Base-by-base conservation (phyloP, 2,797 vertebrate genomes). In the Botia kubotai region DNA sequence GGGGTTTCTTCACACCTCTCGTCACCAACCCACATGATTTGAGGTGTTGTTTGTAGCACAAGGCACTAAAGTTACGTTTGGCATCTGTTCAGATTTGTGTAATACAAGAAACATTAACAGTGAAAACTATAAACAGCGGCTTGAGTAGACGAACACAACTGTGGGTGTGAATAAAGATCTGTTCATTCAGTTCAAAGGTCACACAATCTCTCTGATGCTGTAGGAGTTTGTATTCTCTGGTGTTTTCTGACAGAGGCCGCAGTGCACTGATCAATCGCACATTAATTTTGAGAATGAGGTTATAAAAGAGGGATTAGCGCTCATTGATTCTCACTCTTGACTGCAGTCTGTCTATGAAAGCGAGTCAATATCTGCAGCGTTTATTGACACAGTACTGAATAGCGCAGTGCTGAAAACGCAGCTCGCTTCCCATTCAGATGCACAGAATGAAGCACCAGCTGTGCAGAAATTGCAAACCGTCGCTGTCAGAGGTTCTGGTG, bases 221-320 rank as follows among this genome's bases (percentile, higher is more conserved):
- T 43, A 50, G 53, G n/a, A 5, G 12, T 55, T 68, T 48, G 17
- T 17, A 13, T 58, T 74, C 7, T 55, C 12, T 19, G 23, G 23
- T 26, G 23, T 26, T 33, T 65, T 60, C 26, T 53, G 36, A 60
- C 66, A 36, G 39, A 17, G 16, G 43, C n/a, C 60, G 46, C 19
- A 23, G 79, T 80, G 82, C 52, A 81, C 52, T 90, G 89, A 93
- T 94, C 91, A 92, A 93, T 93, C 86, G 70, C 52, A 77, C 77
- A 86, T 92, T 93, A 91, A 93, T 92, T 90, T 88, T 2, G 84
- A 88, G 83, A 87, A 84, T 88, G 90, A 87, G 88, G 90, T 91
- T 93, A 93, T 93, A 93, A 93, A 92, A 90, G 90, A 90, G 83
- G 88, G 90, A 92, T 93, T 91, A 93, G 87, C 66, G 17, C 62